Evolutionary conservation across 2,888 invertebrate species (phyloP).

Genomic region (Cynaeus angustus): DNA sequence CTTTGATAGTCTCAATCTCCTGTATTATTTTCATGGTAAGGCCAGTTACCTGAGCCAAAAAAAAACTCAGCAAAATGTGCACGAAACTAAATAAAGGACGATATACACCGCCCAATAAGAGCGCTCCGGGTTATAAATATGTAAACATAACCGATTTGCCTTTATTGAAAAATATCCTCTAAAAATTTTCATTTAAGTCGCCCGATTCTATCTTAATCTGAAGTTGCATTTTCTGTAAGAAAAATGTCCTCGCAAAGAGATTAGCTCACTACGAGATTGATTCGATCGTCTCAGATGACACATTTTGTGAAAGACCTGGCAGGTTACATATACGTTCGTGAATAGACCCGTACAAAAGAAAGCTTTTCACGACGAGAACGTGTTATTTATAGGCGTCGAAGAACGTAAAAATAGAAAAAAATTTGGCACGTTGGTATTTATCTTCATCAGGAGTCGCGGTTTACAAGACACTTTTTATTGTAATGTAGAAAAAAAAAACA

Average conservation of each 20-base stretch:
- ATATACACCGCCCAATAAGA: no score
- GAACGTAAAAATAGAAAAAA: constrained; percentile 20
- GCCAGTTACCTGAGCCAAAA: no score
- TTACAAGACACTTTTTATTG: no score
- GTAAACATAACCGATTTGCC: no score
- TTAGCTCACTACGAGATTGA: constrained; percentile 33
- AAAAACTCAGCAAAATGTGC: no score
- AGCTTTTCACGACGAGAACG: constrained; percentile 10
- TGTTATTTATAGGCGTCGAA: constrained; percentile 25
- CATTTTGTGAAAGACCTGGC: constrained; percentile 36
- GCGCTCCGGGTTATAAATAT: no score
- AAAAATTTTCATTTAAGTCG: neutral
- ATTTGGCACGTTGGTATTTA: constrained; percentile 12
- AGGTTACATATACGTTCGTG: constrained; percentile 33
- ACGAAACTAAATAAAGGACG: no score
- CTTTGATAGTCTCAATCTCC: no score
- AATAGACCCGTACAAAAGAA: constrained; percentile 26
- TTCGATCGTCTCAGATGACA: constrained; percentile 31
- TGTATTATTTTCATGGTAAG: no score
- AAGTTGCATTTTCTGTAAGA: no score
- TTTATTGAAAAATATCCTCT: no score
- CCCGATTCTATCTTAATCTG: neutral
- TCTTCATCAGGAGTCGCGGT: constrained; percentile 13
- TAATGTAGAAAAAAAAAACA: no score
- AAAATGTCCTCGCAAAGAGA: constrained; percentile 28